Evolutionary conservation across 2,888 invertebrate species (phyloP).

Genomic region (Stenolophus ochropezus): DNA sequence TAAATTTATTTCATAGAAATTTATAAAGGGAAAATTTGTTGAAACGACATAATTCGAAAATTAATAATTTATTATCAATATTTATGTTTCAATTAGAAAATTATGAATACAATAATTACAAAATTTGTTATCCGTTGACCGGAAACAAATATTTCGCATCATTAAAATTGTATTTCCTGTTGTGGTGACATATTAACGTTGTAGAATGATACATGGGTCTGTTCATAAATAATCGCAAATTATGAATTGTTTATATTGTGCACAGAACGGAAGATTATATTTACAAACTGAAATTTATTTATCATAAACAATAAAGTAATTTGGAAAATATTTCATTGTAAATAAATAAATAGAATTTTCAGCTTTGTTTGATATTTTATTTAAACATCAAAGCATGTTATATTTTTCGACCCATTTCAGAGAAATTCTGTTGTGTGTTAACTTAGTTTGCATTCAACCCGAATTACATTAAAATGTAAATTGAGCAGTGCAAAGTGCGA

Average conservation of each 20-base stretch:
- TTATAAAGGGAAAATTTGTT: not conserved
- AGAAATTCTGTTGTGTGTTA: not conserved
- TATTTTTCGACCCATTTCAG: too few relatives aligned
- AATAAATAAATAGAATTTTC: too few relatives aligned
- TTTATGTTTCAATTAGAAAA: not conserved
- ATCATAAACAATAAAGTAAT: not conserved
- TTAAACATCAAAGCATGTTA: too few relatives aligned
- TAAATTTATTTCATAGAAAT: not conserved
- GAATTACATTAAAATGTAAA: not conserved
- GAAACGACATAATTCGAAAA: constrained; percentile 4
- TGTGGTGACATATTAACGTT: not conserved
- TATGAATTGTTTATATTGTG: constrained; percentile 5
- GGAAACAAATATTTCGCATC: constrained; percentile 5
- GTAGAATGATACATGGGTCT: constrained; percentile 2
- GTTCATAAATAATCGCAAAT: constrained; percentile 1
- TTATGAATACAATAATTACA: constrained; percentile 11
- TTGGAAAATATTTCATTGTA: too few relatives aligned
- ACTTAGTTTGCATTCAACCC: not conserved
- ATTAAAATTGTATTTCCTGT: constrained; percentile 34
- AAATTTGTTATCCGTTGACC: not conserved
- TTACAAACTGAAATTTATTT: not conserved
- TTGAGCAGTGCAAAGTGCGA: not conserved
- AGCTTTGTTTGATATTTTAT: too few relatives aligned
- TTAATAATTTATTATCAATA: not conserved
- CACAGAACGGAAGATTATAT: not conserved